Conservation (phyloP, 2,797 vertebrate genomes). For the Parauchenoglanis punctatus region DNA sequence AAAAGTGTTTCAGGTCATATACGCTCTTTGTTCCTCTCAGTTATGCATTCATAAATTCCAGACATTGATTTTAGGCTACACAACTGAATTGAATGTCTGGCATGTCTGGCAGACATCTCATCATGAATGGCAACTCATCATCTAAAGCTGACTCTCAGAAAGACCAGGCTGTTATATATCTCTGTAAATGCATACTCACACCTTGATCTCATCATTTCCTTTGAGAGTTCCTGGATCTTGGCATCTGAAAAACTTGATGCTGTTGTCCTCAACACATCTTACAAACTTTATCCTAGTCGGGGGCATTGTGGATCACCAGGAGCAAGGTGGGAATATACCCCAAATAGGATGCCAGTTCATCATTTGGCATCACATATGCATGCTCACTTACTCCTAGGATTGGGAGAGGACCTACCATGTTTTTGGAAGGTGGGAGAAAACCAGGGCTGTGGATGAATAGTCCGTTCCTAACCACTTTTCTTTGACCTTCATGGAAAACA, state of each 20-base stretch:
- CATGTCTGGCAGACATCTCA: constrained; percentile 20
- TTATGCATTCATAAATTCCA: constrained; percentile 33
- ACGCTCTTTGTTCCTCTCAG: constrained; percentile 1
- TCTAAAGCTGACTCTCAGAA: not conserved
- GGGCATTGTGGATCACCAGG: not conserved
- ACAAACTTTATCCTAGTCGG: not conserved
- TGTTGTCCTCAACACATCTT: not conserved
- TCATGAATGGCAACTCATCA: constrained; percentile 3
- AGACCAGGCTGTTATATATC: not conserved
- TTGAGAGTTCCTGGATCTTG: not conserved
- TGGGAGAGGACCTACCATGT: not conserved
- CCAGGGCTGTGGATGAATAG: not conserved
- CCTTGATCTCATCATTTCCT: not conserved
- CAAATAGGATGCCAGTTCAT: not conserved
- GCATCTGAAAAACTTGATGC: not conserved
- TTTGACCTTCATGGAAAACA: too few relatives aligned
- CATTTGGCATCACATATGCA: not conserved
- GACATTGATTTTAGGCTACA: constrained; percentile 30
- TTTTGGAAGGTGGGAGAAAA: not conserved
- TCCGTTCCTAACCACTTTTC: too few relatives aligned
- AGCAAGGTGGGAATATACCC: not conserved
- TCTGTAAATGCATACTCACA: not conserved
- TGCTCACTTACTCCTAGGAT: not conserved
- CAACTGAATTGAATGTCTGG: constrained; percentile 24
- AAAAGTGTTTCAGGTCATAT: not conserved